Evolutionary conservation across 2,113 vertebrate species (phyloP).

Genomic region (Mastomys natalensis): DNA sequence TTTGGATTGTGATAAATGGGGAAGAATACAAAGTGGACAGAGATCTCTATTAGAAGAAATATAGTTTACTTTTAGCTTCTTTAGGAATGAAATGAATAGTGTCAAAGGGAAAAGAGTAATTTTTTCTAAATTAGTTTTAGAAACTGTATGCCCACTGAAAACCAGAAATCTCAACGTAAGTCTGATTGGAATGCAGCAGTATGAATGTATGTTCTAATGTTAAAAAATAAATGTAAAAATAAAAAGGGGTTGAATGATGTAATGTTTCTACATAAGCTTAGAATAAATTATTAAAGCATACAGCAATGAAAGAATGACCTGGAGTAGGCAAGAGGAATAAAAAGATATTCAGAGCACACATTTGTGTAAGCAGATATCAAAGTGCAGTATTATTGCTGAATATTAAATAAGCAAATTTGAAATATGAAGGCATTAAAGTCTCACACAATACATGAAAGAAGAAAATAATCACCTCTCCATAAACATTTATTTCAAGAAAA

Average conservation of each 20-base stretch:
- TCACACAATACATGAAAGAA: slow-evolving; percentile 34
- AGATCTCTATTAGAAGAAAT: rapidly evolving
- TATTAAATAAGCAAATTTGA: slow-evolving; percentile 72
- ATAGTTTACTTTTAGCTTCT: neutral
- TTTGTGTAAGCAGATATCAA: slow-evolving; percentile 51
- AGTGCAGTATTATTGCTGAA: slow-evolving; percentile 46
- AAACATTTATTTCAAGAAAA: slow-evolving; percentile 77
- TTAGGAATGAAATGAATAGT: neutral
- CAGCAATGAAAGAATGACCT: slow-evolving; percentile 3
- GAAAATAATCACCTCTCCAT: slow-evolving; percentile 68
- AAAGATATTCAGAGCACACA: slow-evolving; percentile 41
- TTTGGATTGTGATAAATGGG: neutral
- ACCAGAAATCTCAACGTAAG: neutral
- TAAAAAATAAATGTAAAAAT: slow-evolving; percentile 52
- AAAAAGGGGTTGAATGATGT: neutral
- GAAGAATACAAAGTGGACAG: neutral
- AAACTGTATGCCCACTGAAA: neutral
- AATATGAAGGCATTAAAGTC: slow-evolving; percentile 68
- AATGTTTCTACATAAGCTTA: slow-evolving; percentile 43
- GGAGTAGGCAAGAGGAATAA: slow-evolving; percentile 26
- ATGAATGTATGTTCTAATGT: neutral
- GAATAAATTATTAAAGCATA: slow-evolving; percentile 14
- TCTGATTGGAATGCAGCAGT: neutral
- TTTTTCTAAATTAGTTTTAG: neutral
- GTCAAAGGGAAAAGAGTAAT: neutral